Conservation (phyloP, 2,113 vertebrate species). For the Chiloscyllium plagiosum region DNA sequence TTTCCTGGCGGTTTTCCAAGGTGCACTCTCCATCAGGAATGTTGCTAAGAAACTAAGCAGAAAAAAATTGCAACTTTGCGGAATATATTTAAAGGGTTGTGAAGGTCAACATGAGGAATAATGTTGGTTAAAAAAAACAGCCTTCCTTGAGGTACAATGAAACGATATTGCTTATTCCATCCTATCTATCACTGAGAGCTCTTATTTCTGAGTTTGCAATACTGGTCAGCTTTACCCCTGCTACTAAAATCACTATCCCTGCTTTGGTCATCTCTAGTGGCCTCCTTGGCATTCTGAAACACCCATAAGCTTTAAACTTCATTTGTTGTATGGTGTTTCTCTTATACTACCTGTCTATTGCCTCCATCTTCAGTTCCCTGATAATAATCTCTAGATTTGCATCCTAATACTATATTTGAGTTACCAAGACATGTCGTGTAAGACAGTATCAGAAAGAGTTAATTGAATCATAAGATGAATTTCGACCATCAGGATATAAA, state of each 20-base stretch:
- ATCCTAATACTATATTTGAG: background rate
- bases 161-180: background rate
- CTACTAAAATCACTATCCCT: background rate
- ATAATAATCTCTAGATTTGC: background rate
- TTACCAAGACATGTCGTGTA: too few species aligned
- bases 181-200: background rate
- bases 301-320: background rate
- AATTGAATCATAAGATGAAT: too few species aligned
- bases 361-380: background rate
- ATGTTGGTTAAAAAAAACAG: background rate
- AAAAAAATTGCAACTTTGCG: background rate
- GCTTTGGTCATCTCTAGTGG: background rate
- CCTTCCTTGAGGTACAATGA: background rate
- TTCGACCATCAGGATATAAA: too few species aligned
- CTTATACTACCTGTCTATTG: background rate
- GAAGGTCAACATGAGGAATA: background rate
- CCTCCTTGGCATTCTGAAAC: background rate
- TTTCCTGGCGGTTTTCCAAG: slow-evolving; percentile 25
- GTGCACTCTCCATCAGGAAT: background rate
- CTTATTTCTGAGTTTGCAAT: background rate
- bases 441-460: too few species aligned
- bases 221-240: background rate
- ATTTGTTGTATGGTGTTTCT: background rate
- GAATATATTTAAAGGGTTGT: slow-evolving; percentile 4
- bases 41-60: slow-evolving; percentile 16